Evolutionary conservation across 64 coral and sea anemone species (phyloP).

Genomic region (Anthopleura sola): DNA sequence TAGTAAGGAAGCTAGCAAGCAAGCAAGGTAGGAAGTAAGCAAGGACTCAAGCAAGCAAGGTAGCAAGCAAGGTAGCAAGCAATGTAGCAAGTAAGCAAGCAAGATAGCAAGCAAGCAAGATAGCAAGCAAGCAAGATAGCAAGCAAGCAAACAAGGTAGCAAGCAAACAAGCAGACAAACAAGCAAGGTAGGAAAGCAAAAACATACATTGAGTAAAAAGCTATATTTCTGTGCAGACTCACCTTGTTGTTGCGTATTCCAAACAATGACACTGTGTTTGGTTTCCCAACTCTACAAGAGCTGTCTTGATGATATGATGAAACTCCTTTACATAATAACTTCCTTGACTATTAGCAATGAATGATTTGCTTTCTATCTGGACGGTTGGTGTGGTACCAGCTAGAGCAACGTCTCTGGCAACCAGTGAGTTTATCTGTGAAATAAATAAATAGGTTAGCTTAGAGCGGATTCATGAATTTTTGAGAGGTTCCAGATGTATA

Average conservation of each 20-base stretch:
- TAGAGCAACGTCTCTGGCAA: slow-evolving; percentile 18
- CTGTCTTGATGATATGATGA: slow-evolving; percentile 1
- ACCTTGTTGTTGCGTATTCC: not conserved
- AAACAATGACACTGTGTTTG: slow-evolving; percentile 32
- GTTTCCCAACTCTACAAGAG: slow-evolving; percentile 40
- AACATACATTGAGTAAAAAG: no score
- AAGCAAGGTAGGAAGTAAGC: no score
- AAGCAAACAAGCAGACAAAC: no score
- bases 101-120: no score
- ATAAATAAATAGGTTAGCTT: not conserved
- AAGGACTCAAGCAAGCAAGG: no score
- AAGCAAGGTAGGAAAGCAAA: no score
- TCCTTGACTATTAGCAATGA: not conserved
- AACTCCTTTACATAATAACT: not conserved
- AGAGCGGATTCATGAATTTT: no score
- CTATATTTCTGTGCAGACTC: no score
- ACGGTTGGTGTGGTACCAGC: slow-evolving; percentile 33
- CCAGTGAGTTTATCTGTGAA: slow-evolving; percentile 27
- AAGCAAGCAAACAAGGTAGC: not conserved
- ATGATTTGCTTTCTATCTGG: slow-evolving; percentile 5
- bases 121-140: not conserved
- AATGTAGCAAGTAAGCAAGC: no score
- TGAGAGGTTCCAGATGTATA: no score
- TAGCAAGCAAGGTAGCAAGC: no score
- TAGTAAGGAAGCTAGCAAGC: no score